phyloP scores from a whole-genome alignment of 2,113 vertebrate species.

The Spermophilus dauricus region DNA sequence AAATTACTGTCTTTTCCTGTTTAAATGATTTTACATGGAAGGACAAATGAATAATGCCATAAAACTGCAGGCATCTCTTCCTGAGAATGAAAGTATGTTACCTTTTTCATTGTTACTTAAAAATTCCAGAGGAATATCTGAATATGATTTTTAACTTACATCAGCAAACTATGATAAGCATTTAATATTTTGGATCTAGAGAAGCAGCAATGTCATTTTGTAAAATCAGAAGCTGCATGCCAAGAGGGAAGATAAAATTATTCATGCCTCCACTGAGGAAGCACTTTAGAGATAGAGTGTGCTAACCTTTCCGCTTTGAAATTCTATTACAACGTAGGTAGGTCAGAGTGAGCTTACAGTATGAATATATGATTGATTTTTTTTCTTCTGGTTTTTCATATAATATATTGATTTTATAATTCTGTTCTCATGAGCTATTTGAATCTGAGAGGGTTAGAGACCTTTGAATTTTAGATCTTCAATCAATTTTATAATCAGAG shows the following conservation, averaged over 20 bases:
- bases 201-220: neutral
- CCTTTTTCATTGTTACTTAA: neutral
- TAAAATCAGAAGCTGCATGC: neutral
- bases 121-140: neutral
- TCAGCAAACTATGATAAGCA: neutral
- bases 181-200: neutral
- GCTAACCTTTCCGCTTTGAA: neutral
- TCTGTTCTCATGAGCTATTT: neutral
- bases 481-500: neutral
- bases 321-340: neutral
- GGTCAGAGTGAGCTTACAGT: neutral
- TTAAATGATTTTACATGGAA: neutral
- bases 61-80: neutral
- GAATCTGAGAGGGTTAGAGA: neutral
- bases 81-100: neutral
- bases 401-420: neutral
- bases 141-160: slow-evolving; percentile 3
- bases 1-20: neutral
- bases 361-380: neutral
- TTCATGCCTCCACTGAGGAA: neutral
- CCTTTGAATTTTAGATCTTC: neutral
- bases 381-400: neutral
- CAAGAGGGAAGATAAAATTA: neutral
- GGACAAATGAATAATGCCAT: neutral
- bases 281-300: neutral